Percentiles rank a stretch among this genome's conserved stretches.
phyloP scores from a whole-genome alignment of 2,888 invertebrate genomes.

The Smittia sp. region DNA sequence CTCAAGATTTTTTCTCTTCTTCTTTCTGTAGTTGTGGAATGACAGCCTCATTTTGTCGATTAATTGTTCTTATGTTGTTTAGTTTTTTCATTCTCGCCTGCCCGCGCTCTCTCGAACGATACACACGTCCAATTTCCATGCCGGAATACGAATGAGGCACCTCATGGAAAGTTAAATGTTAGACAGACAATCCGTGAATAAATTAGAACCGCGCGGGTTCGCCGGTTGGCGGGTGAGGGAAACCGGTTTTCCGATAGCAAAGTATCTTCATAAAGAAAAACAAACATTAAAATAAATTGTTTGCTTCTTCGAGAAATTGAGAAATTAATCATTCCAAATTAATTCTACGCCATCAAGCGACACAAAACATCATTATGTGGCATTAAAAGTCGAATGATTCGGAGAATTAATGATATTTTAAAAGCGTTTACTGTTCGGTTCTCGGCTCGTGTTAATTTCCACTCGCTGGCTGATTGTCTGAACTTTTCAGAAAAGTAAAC shows the following conservation, averaged over 20 bases:
- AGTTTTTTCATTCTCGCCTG: neutral
- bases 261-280: neutral
- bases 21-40: conserved; percentile 10
- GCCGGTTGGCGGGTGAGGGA: neutral
- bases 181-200: conserved; percentile 30
- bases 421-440: conserved; percentile 18
- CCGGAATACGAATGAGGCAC: too few relatives aligned
- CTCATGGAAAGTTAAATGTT: conserved; percentile 11
- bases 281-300: conserved; percentile 28
- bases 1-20: neutral
- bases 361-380: conserved; percentile 38
- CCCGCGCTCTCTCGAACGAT: neutral
- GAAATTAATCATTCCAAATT: conserved; percentile 39
- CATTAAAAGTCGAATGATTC: conserved; percentile 18
- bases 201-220: conserved; percentile 28
- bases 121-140: too few relatives aligned
- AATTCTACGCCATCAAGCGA: conserved; percentile 34
- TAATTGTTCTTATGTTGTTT: conserved; percentile 34
- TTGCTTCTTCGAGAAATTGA: conserved; percentile 25
- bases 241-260: conserved; percentile 23
- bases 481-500: too few relatives aligned
- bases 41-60: conserved; percentile 39
- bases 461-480: neutral
- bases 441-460: neutral
- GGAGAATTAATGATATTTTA: conserved; percentile 36